Conservation (phyloP, 2,113 vertebrate genomes). For the Speoplatyrhinus poulsoni region DNA sequence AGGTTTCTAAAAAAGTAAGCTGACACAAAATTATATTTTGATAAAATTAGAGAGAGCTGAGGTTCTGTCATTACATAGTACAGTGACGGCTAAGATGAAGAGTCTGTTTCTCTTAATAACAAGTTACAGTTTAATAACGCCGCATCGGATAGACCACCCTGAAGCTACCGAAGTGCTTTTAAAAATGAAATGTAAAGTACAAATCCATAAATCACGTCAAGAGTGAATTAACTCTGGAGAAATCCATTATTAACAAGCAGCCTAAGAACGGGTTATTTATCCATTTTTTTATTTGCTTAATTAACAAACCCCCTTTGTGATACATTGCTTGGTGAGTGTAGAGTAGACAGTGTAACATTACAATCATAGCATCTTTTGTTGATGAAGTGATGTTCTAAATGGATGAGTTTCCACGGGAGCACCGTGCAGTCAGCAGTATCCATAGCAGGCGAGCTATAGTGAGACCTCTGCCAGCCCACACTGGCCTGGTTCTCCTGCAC, state of each 20-base stretch:
- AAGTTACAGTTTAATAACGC: slow-evolving; percentile 17
- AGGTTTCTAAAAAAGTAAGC: background rate
- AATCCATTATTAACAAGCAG: slow-evolving; percentile 29
- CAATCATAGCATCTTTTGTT: background rate
- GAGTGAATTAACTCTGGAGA: slow-evolving; percentile 29
- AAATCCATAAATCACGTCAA: slow-evolving; percentile 17
- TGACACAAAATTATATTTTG: background rate
- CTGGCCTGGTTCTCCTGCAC: slow-evolving; percentile 14
- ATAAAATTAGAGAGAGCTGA: slow-evolving; percentile 6
- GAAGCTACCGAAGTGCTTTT: slow-evolving; percentile 29
- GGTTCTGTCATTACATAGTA: slow-evolving; percentile 23
- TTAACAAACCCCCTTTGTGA: background rate
- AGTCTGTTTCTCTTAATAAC: slow-evolving; percentile 32
- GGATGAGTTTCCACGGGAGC: slow-evolving; percentile 7
- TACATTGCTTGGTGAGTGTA: background rate
- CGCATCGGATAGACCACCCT: slow-evolving; percentile 55
- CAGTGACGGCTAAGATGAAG: slow-evolving; percentile 33
- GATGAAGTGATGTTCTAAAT: slow-evolving; percentile 24
- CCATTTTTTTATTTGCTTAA: too few species aligned
- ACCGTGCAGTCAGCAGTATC: slow-evolving; percentile 8
- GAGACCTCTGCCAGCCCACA: slow-evolving; percentile 26
- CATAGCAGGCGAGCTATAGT: slow-evolving; percentile 9
- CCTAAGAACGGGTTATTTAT: background rate
- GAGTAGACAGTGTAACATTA: slow-evolving; percentile 1
- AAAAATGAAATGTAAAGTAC: slow-evolving; percentile 2